Conservation (phyloP, 2,797 vertebrate genomes). For the Echiichthys vipera region DNA sequence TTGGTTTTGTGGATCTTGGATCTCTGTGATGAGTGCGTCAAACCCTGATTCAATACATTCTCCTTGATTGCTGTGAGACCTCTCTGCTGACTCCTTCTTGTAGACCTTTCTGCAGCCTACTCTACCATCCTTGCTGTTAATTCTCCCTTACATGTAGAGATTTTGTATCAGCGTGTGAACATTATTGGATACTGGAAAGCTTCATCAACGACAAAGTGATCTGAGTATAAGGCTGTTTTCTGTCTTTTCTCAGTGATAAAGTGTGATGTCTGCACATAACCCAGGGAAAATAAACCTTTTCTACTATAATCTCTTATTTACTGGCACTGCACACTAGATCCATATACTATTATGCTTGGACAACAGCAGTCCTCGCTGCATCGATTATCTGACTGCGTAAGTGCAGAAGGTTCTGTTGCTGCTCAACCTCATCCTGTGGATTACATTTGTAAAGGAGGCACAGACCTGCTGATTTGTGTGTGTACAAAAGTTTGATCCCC, state of each 20-base stretch:
- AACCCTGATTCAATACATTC: too few species aligned
- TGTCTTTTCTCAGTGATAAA: not conserved
- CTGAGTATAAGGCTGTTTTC: not conserved
- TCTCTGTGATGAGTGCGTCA: too few species aligned
- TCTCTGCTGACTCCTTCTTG: too few species aligned
- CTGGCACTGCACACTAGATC: not conserved
- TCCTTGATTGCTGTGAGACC: too few species aligned
- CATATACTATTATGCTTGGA: not conserved
- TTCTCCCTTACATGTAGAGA: not conserved
- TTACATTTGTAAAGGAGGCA: not conserved
- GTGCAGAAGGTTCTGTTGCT: not conserved
- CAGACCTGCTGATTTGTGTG: not conserved
- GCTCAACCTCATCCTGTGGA: not conserved
- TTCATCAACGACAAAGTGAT: slow-evolving; percentile 6
- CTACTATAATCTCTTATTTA: slow-evolving; percentile 10
- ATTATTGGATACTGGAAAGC: slow-evolving; percentile 1
- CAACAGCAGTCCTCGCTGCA: not conserved
- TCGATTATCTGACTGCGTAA: not conserved
- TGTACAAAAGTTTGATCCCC: not conserved
- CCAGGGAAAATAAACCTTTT: slow-evolving; percentile 20
- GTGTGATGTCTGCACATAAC: not conserved
- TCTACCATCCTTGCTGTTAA: not conserved
- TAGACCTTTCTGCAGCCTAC: too few species aligned
- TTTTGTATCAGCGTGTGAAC: not conserved
- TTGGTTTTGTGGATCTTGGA: too few species aligned